phyloP scores from a whole-genome alignment of 2,797 vertebrate species.

The Netta rufina region DNA sequence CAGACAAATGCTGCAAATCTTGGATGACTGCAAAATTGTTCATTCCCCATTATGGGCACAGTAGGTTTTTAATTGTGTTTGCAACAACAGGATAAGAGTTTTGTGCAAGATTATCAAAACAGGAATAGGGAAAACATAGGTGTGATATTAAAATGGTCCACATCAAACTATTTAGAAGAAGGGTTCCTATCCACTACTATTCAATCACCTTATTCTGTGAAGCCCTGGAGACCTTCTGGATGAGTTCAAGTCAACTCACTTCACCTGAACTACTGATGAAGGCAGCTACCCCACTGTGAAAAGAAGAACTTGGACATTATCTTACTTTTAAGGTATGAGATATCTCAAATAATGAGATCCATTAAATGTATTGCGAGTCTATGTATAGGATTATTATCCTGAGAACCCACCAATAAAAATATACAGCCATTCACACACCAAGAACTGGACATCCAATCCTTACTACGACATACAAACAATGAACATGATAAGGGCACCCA shows the following conservation, averaged over 20 bases:
- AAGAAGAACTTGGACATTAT: background rate
- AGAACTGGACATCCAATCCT: background rate
- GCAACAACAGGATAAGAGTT: background rate
- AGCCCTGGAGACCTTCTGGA: background rate
- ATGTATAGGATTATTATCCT: background rate
- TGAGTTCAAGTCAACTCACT: background rate
- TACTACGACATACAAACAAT: background rate
- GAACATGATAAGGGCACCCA: background rate
- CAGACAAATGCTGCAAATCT: background rate
- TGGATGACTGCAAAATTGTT: background rate
- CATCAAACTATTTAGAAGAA: background rate
- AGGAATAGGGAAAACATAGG: background rate
- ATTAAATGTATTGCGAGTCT: background rate
- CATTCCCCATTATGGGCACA: background rate
- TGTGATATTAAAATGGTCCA: background rate
- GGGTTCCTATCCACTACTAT: background rate
- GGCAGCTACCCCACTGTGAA: background rate
- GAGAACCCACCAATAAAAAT: background rate
- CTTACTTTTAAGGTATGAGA: background rate
- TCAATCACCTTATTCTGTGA: background rate
- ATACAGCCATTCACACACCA: background rate
- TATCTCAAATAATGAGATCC: background rate
- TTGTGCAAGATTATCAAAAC: background rate
- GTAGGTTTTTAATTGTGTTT: background rate
- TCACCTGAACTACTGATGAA: background rate